Percentiles rank a stretch among this genome's conserved stretches.
phyloP scores from a whole-genome alignment of 2,113 vertebrate species.

The Mirza zaza region DNA sequence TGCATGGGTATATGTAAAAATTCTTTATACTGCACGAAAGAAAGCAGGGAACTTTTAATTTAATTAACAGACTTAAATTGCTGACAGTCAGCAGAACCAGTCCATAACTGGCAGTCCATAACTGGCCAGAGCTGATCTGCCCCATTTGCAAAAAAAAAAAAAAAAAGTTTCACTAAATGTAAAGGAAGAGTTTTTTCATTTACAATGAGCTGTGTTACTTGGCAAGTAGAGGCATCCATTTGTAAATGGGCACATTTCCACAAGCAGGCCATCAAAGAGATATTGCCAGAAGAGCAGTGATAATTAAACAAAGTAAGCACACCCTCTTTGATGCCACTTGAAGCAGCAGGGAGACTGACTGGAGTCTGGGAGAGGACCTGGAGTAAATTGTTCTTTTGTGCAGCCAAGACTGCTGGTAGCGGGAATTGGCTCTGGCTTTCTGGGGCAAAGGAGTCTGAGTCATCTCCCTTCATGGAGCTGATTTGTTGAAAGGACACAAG shows the following conservation, averaged over 20 bases:
- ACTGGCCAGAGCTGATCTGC: neutral
- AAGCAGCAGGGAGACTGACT: constrained; percentile 48
- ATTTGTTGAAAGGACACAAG: constrained; percentile 67
- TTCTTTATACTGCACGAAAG: constrained; percentile 17
- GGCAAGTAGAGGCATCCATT: constrained; percentile 24
- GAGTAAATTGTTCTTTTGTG: constrained; percentile 58
- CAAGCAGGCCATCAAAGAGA: neutral
- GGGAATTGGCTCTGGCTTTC: constrained; percentile 46
- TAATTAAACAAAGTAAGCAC: constrained; percentile 10
- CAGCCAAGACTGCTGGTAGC: neutral
- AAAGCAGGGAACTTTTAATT: neutral
- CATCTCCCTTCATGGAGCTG: constrained; percentile 38
- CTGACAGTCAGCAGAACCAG: constrained; percentile 20
- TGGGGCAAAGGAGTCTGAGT: constrained; percentile 51
- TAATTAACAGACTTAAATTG: constrained; percentile 51
- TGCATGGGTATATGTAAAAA: neutral
- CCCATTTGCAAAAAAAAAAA: neutral
- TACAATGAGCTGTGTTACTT: constrained; percentile 21
- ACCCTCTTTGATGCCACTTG: constrained; percentile 19
- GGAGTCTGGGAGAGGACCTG: constrained; percentile 50
- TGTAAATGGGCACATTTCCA: constrained; percentile 39
- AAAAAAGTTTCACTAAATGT: neutral
- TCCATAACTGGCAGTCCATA: too few species aligned
- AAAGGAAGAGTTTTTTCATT: constrained; percentile 49
- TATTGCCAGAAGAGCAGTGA: constrained; percentile 51